Percentiles rank a stretch among this genome's conserved stretches.
phyloP scores from a whole-genome alignment of 2,888 invertebrate species.

The Aphidius colemani region DNA sequence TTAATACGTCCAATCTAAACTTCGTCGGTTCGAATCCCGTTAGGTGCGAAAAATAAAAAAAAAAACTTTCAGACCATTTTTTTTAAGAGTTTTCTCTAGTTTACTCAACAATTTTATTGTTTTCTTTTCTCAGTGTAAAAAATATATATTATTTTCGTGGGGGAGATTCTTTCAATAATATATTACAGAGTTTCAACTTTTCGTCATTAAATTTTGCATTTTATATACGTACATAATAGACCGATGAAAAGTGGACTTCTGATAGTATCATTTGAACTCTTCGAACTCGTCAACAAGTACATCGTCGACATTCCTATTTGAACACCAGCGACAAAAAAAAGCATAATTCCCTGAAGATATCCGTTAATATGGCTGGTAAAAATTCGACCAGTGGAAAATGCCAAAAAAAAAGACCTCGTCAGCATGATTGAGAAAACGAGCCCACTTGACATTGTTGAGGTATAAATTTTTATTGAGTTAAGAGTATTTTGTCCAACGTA shows the following conservation, averaged over 20 bases:
- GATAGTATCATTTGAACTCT: conserved; percentile 51
- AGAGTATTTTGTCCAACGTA: conserved; percentile 51
- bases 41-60: no score
- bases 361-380: conserved; percentile 74
- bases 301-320: conserved; percentile 60
- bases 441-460: conserved; percentile 67
- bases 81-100: no score
- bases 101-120: no score
- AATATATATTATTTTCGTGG: no score
- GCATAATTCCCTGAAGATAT: conserved; percentile 69
- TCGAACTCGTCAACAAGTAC: conserved; percentile 45
- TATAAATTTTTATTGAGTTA: conserved; percentile 66
- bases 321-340: conserved; percentile 68
- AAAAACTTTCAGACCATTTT: no score
- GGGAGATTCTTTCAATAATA: no score
- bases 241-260: conserved; percentile 57
- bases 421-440: conserved; percentile 69
- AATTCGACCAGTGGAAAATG: conserved; percentile 70
- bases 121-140: no score
- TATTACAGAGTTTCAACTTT: no score
- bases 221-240: conserved; percentile 60
- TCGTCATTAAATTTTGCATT: no score
- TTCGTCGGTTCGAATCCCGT: no score
- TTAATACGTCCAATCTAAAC: no score
- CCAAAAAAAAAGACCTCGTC: conserved; percentile 69